Conservation (phyloP, 2,113 vertebrate species). For the Spea multiplicata region DNA sequence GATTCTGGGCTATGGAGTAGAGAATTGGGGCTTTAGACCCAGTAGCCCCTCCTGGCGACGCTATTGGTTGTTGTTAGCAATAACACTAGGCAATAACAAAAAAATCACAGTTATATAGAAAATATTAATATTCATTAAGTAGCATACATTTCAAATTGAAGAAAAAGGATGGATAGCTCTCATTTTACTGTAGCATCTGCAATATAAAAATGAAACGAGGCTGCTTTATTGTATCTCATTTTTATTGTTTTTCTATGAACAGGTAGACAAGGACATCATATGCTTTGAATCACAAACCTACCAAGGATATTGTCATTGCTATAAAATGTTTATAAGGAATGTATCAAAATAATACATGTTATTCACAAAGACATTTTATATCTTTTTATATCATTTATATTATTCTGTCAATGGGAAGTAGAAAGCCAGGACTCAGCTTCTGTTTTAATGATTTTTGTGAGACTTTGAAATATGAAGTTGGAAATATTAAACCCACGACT, state of each 20-base stretch:
- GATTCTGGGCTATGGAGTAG: no score
- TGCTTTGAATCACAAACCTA: slow-evolving; percentile 11
- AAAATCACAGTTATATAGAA: no score
- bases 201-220: not conserved
- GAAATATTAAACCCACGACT: slow-evolving; percentile 14
- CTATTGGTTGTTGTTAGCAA: no score
- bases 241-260: slow-evolving; percentile 5
- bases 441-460: slow-evolving; percentile 26
- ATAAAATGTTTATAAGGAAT: slow-evolving; percentile 30
- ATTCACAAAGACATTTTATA: slow-evolving; percentile 29
- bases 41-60: no score
- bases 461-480: slow-evolving; percentile 9
- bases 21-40: no score
- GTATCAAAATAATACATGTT: slow-evolving; percentile 34
- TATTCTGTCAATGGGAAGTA: slow-evolving; percentile 12
- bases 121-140: not conserved
- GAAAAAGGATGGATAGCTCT: not conserved
- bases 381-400: slow-evolving; percentile 37
- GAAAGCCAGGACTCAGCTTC: slow-evolving; percentile 9
- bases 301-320: slow-evolving; percentile 16
- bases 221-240: slow-evolving; percentile 9
- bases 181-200: not conserved
- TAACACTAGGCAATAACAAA: no score
- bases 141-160: not conserved
- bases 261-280: not conserved